These are phyloP conservation scores for Acanthosepion esculentum DNA, from an alignment of 2,888 invertebrate species.

Conservation along the genomic window DNA sequence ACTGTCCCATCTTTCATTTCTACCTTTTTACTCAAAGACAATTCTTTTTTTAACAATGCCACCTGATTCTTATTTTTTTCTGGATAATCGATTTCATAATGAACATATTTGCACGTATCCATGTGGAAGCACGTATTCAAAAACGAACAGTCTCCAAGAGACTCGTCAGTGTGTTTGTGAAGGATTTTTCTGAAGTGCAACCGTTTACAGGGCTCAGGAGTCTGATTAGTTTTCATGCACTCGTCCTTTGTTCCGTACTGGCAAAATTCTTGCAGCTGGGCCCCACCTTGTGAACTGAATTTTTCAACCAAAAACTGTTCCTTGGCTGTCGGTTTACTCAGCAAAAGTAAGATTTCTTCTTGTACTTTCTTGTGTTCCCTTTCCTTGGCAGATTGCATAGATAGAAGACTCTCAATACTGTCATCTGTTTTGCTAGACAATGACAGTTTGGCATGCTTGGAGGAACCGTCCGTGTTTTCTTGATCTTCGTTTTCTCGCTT, in stretches of 20 bases:
- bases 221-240: conserved; percentile 79
- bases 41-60: conserved; percentile 59
- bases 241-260: conserved; percentile 94
- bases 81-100: conserved; percentile 91
- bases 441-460: background rate
- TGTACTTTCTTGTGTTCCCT: conserved; percentile 95
- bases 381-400: conserved; percentile 95
- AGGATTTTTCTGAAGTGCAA: conserved; percentile 98
- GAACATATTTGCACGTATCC: conserved; percentile 99
- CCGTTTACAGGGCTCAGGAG: conserved; percentile 84
- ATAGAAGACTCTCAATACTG: conserved; percentile 79
- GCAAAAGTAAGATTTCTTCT: conserved; percentile 89
- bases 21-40: conserved; percentile 55
- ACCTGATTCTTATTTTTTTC: conserved; percentile 58
- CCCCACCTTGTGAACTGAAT: conserved; percentile 93
- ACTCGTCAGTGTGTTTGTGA: conserved; percentile 92
- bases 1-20: conserved; percentile 60
- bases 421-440: conserved; percentile 49
- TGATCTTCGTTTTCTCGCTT: conserved; percentile 59
- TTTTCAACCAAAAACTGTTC: conserved; percentile 93
- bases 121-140: conserved; percentile 99
- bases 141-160: conserved; percentile 96
- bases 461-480: background rate
- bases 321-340: conserved; percentile 96
- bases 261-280: conserved; percentile 87